Evolutionary conservation across 2,113 vertebrate genomes (phyloP), one percentile per base, ranked within the genome.

Genomic region (Epinephelus fuscoguttatus): DNA sequence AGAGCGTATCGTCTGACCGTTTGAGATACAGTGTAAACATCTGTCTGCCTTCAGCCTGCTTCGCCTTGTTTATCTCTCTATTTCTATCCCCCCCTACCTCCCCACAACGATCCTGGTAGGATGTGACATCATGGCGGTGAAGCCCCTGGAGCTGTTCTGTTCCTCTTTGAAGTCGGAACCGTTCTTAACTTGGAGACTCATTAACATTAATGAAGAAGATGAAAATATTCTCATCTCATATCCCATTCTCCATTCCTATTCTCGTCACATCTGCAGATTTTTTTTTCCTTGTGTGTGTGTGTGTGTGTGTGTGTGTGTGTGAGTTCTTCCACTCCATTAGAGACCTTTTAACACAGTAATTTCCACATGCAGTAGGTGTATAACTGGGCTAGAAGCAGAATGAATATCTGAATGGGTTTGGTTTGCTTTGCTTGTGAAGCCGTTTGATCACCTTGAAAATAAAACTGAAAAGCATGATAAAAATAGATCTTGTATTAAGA

Each of bases 201-300:
- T 91, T 91, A 89, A 85, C 82, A 84, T 91, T 89, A 88, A 91
- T 90, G 85, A 89, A 74, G 77, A 53, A 63, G 83, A 88, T 88
- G 73, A 73, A 89, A 87, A 88, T 90, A 80, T 82, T 88, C 80
- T 85, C 70, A n/a, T 83, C 61, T 81, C 75, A 83, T 77, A 70
- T 87, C 47, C 62, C 62, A 56, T 87, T 89, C 75, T 71, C 63
- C 63, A 25, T 62, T 82, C 47, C 84, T 83, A 68, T 88, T 85
- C 81, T 78, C 42, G 42, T 45, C 77, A 61, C 15, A 50, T 74
- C 37, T 53, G 17, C 70, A 53, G 6, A n/a, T 78, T 52, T 33
- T n/a, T 33, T n/a, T 75, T 19, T 23, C 8, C 2, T 63, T 71
- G 33, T 27, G 52, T 40, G 19, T 21, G 27, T 55, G 50, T 21